Evolutionary conservation across 2,113 vertebrate species (phyloP), one percentile per base, ranked within the genome.

Genomic region (Ctenomys sociabilis): DNA sequence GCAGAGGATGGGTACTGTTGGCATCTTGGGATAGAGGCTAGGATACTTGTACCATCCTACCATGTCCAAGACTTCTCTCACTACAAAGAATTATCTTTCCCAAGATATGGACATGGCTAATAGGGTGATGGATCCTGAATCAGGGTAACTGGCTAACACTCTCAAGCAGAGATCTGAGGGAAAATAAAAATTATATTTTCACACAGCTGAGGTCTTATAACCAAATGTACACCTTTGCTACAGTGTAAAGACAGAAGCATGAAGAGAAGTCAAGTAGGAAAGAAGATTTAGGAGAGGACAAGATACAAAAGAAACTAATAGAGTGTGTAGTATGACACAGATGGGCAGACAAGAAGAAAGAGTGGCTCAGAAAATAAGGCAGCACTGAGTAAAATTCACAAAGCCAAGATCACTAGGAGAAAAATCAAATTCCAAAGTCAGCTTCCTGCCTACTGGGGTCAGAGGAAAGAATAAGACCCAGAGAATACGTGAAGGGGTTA

Each of bases 121-220:
- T 87, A 37, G 28, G 24, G 30, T 49, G 32, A 93, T 40, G 88
- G 94, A 61, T 57, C n/a, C 90, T n/a, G 24, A 64, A 21, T 49
- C 49, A 77, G 70, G 28, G 9, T 57, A 59, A 83, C 40, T 24
- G 16, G 57, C 43, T 45, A 68, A 49, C 52, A 72, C 72, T 30
- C 43, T n/a, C 57, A 3, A 54, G 30, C 26, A 91, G 61, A 45
- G 78, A 85, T 73, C 3, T 5, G 57, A 86, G 78, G 63, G 30
- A n/a, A 83, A 78, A 72, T 59, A n/a, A 85, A 73, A 40, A n/a
- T 54, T 75, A 28, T n/a, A 30, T 78, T 84, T 93, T 90, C 86
- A 19, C 14, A 93, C 17, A 89, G 0, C 13, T 66, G 28, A 49
- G 19, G 83, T 83, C 22, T 28, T 77, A 3, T 59, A 85, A 77